A percentile compares a stretch with the other conserved stretches of the same genome.
These are phyloP conservation scores for Coendou prehensilis DNA, from an alignment of 2,797 vertebrate genomes.

Conservation along the genomic window DNA sequence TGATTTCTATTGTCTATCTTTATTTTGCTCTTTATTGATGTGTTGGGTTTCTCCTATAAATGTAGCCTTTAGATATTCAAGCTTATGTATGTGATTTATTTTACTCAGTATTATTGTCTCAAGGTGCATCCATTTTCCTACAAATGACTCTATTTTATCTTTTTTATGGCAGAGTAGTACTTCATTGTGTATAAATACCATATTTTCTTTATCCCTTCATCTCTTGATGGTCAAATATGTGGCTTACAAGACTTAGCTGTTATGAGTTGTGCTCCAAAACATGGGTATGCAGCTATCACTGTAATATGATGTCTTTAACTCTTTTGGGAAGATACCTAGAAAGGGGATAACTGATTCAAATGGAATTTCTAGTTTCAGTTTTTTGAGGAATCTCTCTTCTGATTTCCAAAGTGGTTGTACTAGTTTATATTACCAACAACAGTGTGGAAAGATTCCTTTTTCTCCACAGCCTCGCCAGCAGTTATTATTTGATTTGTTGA, in stretches of 20 bases:
- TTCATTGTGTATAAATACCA: neutral
- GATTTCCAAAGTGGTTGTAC: neutral
- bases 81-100: neutral
- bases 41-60: neutral
- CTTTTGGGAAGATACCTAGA: neutral
- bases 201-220: neutral
- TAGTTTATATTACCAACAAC: neutral
- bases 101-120: neutral
- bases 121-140: neutral
- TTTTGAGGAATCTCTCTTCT: neutral
- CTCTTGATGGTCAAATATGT: neutral
- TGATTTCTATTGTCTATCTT: neutral
- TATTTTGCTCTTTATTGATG: neutral
- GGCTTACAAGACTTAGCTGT: neutral
- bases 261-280: neutral
- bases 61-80: neutral
- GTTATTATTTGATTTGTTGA: neutral
- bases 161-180: neutral
- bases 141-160: neutral
- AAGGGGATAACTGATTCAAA: neutral
- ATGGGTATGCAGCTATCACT: neutral
- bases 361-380: neutral
- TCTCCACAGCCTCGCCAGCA: no score
- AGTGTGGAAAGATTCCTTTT: neutral
- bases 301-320: neutral